Evolutionary conservation across 2,888 invertebrate species (phyloP), one percentile per base, ranked within the genome.

Genomic region (Lithophane ornitopus): DNA sequence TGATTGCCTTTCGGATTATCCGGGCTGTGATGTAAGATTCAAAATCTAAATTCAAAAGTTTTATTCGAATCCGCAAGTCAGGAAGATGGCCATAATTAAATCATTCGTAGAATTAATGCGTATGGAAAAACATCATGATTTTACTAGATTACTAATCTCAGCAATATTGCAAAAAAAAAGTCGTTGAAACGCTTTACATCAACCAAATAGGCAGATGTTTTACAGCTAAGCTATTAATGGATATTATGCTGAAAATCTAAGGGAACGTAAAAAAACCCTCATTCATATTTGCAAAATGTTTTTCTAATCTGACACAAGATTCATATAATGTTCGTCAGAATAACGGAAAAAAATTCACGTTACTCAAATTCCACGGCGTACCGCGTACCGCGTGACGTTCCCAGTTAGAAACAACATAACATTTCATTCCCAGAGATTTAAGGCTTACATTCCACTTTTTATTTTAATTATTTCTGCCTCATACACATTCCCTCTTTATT

Each of bases 401-500:
- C n/a, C 71, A 61, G 16, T 83, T 71, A 56, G 28, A 71, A 76
- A 28, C 63, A 63, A 69, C 74, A 68, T 49, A 67, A 68, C 59
- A 44, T 80, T 83, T 80, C 62, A 77, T 76, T 77, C 61, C 54
- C 62, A 56, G 46, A 74, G 58, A 84, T 76, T 72, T 70, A 72
- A 78, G 52, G 77, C 74, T 84, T 74, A 80, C 82, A 84, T 86
- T 81, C 78, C 84, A 81, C 76, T 88, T 87, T 87, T 81, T 69
- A 86, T 89, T 89, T 90, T 91, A 91, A 90, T 91, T 90, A 90
- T 89, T 89, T 89, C 88, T 84, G 87, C 78, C 87, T 88, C 85
- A 80, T 88, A 87, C 86, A 86, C 87, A 87, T 88, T 86, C 89
- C 78, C 86, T 81, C 89, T 92, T 90, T 92, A 92, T 92, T 91